phyloP scores from a whole-genome alignment of 2,888 invertebrate species.

The Beris chalybata region DNA sequence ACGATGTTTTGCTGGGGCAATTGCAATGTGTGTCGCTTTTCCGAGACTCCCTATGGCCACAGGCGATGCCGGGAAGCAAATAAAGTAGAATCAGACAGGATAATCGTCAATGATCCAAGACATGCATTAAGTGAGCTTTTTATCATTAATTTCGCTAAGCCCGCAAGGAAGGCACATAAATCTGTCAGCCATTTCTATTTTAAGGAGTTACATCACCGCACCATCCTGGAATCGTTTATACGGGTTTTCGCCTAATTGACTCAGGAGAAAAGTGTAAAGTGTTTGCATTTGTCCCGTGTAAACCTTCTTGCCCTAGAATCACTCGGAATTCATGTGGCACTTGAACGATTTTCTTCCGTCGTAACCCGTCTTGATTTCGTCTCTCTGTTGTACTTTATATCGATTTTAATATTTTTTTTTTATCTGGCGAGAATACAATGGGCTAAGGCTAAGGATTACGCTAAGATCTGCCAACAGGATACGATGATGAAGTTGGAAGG shows the following conservation, averaged over 20 bases:
- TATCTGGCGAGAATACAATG: too few relatives aligned
- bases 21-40: too few relatives aligned
- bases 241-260: slow-evolving; percentile 10
- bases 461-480: too few relatives aligned
- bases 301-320: slow-evolving; percentile 22
- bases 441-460: too few relatives aligned
- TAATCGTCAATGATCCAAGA: slow-evolving; percentile 5
- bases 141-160: slow-evolving; percentile 14
- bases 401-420: too few relatives aligned
- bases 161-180: slow-evolving; percentile 16
- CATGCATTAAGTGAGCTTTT: slow-evolving; percentile 1
- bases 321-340: slow-evolving; percentile 11
- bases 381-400: too few relatives aligned
- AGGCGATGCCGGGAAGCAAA: slow-evolving; percentile 17
- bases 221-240: background rate
- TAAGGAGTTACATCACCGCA: slow-evolving; percentile 25
- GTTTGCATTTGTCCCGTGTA: slow-evolving; percentile 1
- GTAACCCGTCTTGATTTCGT: background rate
- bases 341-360: slow-evolving; percentile 9
- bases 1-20: too few relatives aligned
- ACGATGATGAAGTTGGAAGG: too few relatives aligned
- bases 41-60: slow-evolving; percentile 1
- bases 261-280: slow-evolving; percentile 15
- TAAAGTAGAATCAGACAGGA: slow-evolving; percentile 20
- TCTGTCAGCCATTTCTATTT: slow-evolving; percentile 31